phyloP scores from a whole-genome alignment of 35 echinoderm and acorn worm genomes.

The Heliocidaris tuberculata region DNA sequence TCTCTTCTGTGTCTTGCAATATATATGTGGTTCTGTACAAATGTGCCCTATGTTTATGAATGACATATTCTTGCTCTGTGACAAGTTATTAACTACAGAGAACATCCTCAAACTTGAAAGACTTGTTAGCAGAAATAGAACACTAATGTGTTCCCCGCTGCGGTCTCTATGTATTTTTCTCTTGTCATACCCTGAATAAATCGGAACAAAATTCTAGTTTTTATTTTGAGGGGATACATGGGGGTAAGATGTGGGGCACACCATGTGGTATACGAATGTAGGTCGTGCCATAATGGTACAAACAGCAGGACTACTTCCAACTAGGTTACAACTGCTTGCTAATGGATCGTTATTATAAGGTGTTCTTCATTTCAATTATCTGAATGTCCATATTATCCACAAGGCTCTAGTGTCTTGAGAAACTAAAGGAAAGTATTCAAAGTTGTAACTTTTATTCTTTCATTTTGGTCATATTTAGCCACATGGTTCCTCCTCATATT shows the following conservation, averaged over 20 bases:
- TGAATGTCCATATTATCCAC: neutral
- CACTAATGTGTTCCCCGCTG: neutral
- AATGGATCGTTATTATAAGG: neutral
- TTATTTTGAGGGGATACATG: neutral
- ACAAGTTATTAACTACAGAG: neutral
- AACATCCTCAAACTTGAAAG: neutral
- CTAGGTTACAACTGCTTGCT: neutral
- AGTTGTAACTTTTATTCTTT: too few relatives aligned
- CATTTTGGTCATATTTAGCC: too few relatives aligned
- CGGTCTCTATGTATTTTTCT: neutral
- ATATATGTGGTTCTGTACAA: neutral
- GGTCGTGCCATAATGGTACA: conserved; percentile 13
- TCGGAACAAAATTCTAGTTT: conserved; percentile 37
- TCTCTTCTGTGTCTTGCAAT: too few relatives aligned
- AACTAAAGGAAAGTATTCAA: too few relatives aligned
- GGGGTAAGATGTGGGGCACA: neutral
- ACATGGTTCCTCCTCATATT: too few relatives aligned
- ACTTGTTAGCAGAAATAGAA: neutral
- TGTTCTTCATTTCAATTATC: neutral
- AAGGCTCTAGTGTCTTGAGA: too few relatives aligned
- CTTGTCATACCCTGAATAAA: neutral
- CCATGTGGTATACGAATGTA: neutral
- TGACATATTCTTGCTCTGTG: neutral
- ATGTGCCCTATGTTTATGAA: neutral
- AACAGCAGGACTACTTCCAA: conserved; percentile 27